Evolutionary conservation across 1,140 invertebrate species (phyloP), one percentile per base, ranked within the genome.

Genomic region (Campoletis sonorensis): DNA sequence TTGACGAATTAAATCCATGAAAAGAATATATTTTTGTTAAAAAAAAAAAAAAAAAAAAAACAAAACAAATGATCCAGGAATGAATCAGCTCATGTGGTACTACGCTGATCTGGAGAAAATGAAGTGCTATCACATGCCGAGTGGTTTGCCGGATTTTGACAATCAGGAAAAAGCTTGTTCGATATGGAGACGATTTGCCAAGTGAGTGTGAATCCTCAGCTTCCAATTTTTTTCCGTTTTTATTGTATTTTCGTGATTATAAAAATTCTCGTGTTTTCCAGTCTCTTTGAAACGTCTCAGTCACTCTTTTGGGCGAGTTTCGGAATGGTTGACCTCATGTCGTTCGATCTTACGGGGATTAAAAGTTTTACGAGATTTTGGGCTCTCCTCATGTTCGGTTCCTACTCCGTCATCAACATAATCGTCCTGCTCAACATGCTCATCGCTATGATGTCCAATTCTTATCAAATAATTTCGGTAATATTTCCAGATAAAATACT

Each of bases 381-480:
- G 97, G 96, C 95, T 11, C 91, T 97, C 18, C 92, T 98, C 0
- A 96, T 97, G 94, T 98, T 97, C 87, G 97, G 97, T 33, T 96
- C 95, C 0, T 98, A 97, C 88, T 97, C 96, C 51, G 97, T 97
- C 68, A 98, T 98, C 89, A 98, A 98, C 84, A 95, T 98, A 75
- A 97, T 98, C 85, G 97, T 98, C 0, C 92, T 98, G 1, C 94
- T 98, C 45, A 98, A 98, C 92, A 97, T 98, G 95, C 94, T 98
- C 7, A 98, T 98, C 89, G 98, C 98, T 86, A 98, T 98, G 97
- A 98, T 98, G 97, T 97, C 96, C 49, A 98, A 97, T 90, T 98
- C 97, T 0, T 98, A 98, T 91, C 96, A 98, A 92, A 96, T 96
- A 45, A 98, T 98, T 85, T 97, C 96, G 83, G 97, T 97, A 92